Percentiles rank a stretch among this genome's conserved stretches.
These are phyloP conservation scores for Macropus fuliginosus DNA, from an alignment of 2,797 vertebrate species.

Conservation along the genomic window DNA sequence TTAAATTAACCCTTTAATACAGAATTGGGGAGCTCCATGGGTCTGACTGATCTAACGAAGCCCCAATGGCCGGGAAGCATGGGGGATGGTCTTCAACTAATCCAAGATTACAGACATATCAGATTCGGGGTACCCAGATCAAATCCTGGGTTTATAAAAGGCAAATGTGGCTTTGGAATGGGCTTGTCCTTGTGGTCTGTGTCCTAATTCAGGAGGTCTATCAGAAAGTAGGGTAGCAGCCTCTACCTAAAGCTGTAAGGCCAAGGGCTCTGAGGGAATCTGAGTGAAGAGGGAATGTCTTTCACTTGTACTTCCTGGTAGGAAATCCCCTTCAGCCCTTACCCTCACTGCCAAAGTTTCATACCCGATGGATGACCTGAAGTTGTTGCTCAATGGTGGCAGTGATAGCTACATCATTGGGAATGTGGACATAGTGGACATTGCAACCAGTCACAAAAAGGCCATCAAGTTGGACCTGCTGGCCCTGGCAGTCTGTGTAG, in stretches of 20 bases:
- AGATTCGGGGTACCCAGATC: slow-evolving; percentile 38
- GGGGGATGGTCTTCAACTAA: slow-evolving; percentile 28
- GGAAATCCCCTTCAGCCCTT: slow-evolving; percentile 87
- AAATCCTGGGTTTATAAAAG: slow-evolving; percentile 50
- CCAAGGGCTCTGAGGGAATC: slow-evolving; percentile 24
- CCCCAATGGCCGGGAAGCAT: background rate
- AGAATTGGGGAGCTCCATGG: background rate
- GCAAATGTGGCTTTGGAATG: slow-evolving; percentile 52
- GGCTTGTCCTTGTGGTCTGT: background rate
- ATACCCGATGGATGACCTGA: slow-evolving; percentile 35
- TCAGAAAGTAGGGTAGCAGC: slow-evolving; percentile 43
- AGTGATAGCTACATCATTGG: too few species aligned
- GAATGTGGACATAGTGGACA: too few species aligned
- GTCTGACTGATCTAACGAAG: too few species aligned
- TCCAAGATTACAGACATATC: slow-evolving; percentile 54
- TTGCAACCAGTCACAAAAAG: too few species aligned
- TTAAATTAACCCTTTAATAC: background rate
- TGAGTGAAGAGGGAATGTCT: background rate
- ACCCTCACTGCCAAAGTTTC: slow-evolving; percentile 88
- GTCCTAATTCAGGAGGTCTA: background rate
- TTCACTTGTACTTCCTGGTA: slow-evolving; percentile 73
- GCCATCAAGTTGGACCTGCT: slow-evolving; percentile 40
- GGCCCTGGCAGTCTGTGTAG: slow-evolving; percentile 89
- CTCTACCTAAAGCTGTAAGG: background rate
- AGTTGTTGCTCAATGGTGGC: too few species aligned